Evolutionary conservation across 2,888 invertebrate genomes (phyloP), one percentile per base, ranked within the genome.

Genomic region (Oasisia sp.): DNA sequence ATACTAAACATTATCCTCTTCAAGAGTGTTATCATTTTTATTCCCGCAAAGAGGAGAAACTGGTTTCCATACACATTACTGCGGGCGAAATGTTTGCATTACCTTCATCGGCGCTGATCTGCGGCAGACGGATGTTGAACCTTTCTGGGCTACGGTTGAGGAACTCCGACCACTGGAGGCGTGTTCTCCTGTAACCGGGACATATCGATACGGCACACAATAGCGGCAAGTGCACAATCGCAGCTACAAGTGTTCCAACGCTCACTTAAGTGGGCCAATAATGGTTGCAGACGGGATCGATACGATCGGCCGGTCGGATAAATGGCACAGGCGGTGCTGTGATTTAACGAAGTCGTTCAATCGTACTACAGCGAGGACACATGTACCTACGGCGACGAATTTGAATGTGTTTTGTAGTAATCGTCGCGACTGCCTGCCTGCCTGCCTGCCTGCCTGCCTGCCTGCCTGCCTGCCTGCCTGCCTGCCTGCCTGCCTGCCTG

Each of bases 81-180:
- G 89, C 32, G 12, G 45, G 91, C n/a, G 91, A 19, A n/a, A 92
- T n/a, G 12, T 74, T 27, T 19, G 74, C 91, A 38, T 90, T 92
- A 95, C 95, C 95, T 94, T 95, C 95, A 56, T 94, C 94, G 45
- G 94, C 93, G 0, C 95, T 95, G n/a, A 95, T 92, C 89, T 95
- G 95, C 0, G 95, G 95, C 89, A 96, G 94, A 89, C 94, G 94
- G 91, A 96, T 95, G 92, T 95, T 95, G 94, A 94, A 95, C 44
- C 95, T 93, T 91, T 95, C 96, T 8, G 96, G 95, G 14, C 94
- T 95, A 92, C 94, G 93, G 93, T 95, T 95, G 92, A 96, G 94
- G 93, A 96, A 96, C 91, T 95, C 94, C 0, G 95, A 95, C 95
- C 95, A 96, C 89, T 95, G 94, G 56, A 94, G 93, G 50, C 95